Base-by-base conservation (phyloP, 2,888 invertebrate genomes). In the Eupithecia inturbata region DNA sequence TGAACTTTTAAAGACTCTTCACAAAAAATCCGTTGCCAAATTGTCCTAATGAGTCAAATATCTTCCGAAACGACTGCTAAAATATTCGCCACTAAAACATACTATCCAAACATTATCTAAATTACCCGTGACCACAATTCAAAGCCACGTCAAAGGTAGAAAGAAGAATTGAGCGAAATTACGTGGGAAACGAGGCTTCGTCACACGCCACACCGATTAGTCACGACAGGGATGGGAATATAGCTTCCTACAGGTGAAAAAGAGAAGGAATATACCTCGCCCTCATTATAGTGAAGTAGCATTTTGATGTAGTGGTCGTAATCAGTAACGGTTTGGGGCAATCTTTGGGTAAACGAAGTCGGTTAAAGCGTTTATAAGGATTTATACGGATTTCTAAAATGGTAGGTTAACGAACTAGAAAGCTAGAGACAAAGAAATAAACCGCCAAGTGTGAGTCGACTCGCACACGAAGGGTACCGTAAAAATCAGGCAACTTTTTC, bases 141-240 rank as follows among this genome's bases (percentile, higher is more conserved):
- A 67, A 68, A 74, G 57, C 70, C 31, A 57, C 71, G 67, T 74
- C 73, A 79, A 73, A 73, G 74, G 75, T 76, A 72, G 70, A 76
- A 79, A 72, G 70, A 76, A 79, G 81, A 81, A 83, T 79, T 74
- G 41, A 83, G 85, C 82, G 66, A 82, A 87, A 85, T 86, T 84
- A 86, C 83, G 73, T 87, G 62, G 31, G 31, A 31, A 88, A 87
- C 86, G 85, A 84, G 82, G 78, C 80, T 80, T 86, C 77, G 74
- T 78, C 73, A 80, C 81, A 82, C 80, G 81, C 81, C 75, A 83
- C 79, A 79, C 78, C 82, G 78, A 81, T 82, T 82, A 83, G 72
- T 77, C 71, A 45, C 73, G 77, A 81, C 69, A 68, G 77, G 73
- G 79, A 83, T 33, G 39, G 19, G 63, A 33, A 53, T 66, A 70